Evolutionary conservation across 2,797 vertebrate genomes (phyloP).

Genomic region (Dendrocincla fuliginosa): DNA sequence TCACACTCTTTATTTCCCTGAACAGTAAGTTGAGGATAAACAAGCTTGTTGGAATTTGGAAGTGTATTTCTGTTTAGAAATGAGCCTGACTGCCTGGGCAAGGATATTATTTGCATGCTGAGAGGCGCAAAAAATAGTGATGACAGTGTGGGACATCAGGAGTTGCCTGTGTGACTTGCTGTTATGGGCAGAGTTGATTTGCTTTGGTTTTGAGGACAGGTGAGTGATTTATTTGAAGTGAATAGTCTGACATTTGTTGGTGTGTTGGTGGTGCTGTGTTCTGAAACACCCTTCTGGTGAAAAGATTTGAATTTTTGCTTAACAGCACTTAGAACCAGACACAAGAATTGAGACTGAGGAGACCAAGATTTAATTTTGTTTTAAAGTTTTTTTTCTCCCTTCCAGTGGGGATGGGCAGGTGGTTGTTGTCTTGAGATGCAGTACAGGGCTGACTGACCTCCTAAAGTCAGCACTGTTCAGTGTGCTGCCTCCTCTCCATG

Average conservation of each 20-base stretch:
- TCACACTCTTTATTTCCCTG: background rate
- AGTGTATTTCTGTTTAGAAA: background rate
- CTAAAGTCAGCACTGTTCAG: background rate
- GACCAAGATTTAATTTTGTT: background rate
- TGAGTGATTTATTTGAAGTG: background rate
- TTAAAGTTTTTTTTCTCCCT: background rate
- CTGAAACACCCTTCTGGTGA: background rate
- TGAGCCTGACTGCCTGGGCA: background rate
- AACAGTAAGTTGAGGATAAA: background rate
- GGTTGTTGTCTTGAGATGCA: background rate
- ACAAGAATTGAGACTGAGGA: background rate
- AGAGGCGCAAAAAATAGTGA: background rate
- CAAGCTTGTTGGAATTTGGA: background rate
- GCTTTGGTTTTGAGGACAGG: background rate
- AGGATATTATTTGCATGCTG: background rate
- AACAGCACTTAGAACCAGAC: background rate
- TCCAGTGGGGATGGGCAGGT: background rate
- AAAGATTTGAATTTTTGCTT: background rate
- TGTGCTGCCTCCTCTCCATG: background rate
- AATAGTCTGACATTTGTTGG: background rate
- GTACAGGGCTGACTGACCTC: fast-evolving
- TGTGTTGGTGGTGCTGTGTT: background rate
- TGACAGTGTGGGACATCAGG: background rate
- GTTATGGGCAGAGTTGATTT: background rate
- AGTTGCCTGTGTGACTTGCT: background rate